Percentiles rank a stretch among this genome's conserved stretches.
phyloP scores from a whole-genome alignment of 53 echinoderm and acorn worm species.

The Mesocentrotus franciscanus region DNA sequence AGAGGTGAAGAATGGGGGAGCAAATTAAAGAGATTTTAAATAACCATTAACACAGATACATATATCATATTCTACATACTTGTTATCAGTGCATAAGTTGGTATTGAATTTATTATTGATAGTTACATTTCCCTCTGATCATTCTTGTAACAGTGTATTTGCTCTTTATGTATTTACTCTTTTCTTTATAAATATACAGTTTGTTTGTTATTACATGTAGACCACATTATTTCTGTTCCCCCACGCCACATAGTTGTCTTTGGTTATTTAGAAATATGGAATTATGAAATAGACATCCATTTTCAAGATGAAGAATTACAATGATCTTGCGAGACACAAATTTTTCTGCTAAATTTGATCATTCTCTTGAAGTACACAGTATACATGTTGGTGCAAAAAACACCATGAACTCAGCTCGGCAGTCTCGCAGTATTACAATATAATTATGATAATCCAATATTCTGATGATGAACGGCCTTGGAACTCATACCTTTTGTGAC shows the following conservation, averaged over 20 bases:
- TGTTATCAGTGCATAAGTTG: background rate
- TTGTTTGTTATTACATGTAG: no score
- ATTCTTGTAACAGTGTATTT: no score
- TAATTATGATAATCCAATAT: conserved; percentile 1
- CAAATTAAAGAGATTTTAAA: background rate
- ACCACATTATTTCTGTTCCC: background rate
- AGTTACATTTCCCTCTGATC: no score
- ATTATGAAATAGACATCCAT: background rate
- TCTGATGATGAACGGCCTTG: background rate
- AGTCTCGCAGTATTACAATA: background rate
- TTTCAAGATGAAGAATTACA: background rate
- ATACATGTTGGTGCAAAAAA: background rate
- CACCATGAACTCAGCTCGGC: background rate
- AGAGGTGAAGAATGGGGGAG: background rate
- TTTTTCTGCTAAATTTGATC: background rate
- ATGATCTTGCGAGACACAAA: background rate
- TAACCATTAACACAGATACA: background rate
- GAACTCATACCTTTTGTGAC: conserved; percentile 35
- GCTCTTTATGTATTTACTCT: background rate
- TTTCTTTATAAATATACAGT: background rate
- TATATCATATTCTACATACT: background rate
- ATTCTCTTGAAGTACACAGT: background rate
- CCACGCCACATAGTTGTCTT: background rate
- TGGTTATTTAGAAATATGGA: background rate
- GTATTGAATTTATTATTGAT: background rate